Conservation (phyloP, 2,113 vertebrate genomes). For the Megaceryle torquata region DNA sequence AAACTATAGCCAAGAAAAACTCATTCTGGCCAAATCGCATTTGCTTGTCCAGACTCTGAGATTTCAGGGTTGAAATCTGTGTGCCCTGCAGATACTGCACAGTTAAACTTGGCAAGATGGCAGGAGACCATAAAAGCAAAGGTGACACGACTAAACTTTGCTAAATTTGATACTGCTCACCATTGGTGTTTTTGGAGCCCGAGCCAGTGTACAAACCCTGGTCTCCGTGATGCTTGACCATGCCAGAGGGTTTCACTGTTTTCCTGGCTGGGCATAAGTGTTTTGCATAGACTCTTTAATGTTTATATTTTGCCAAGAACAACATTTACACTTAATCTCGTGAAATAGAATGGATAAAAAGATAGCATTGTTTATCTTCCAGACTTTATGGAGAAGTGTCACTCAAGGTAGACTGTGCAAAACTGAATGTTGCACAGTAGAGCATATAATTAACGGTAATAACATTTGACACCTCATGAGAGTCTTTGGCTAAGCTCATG, state of each 20-base stretch:
- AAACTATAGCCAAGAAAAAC: constrained; percentile 17
- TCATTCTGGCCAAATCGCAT: not conserved
- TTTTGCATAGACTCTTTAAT: fast-evolving
- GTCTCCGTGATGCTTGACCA: not conserved
- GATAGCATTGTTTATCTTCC: not conserved
- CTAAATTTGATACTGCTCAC: not conserved
- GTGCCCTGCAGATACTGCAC: fast-evolving
- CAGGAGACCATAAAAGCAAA: not conserved
- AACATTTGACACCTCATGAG: not conserved
- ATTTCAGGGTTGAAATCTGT: not conserved
- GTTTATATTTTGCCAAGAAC: not conserved
- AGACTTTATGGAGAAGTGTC: not conserved
- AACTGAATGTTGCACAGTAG: not conserved
- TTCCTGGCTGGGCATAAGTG: not conserved
- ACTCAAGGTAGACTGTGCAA: not conserved
- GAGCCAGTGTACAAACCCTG: fast-evolving
- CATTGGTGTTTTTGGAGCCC: not conserved
- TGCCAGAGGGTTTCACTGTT: not conserved
- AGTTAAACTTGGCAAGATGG: not conserved
- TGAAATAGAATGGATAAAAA: not conserved
- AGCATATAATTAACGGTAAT: not conserved
- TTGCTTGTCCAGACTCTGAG: not conserved
- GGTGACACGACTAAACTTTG: not conserved
- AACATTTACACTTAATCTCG: not conserved
- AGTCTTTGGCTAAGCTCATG: not conserved